These are phyloP conservation scores for Symphodus melops DNA, from an alignment of 2,113 vertebrate genomes.

Conservation along the genomic window DNA sequence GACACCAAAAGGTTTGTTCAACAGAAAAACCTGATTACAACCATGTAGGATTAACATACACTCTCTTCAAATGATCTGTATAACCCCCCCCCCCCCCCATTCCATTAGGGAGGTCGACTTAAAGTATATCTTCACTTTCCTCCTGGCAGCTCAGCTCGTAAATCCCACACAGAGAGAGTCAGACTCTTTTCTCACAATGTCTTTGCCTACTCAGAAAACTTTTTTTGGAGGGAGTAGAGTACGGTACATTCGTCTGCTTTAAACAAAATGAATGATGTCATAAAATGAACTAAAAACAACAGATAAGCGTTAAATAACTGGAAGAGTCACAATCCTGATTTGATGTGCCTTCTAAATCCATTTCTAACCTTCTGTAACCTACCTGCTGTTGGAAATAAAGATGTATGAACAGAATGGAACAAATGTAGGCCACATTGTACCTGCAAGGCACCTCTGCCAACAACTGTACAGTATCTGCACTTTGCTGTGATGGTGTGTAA, in stretches of 20 bases:
- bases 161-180: constrained; percentile 23
- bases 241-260: neutral
- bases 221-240: neutral
- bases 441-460: neutral
- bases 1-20: constrained; percentile 12
- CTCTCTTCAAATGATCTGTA: constrained; percentile 8
- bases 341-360: too few relatives aligned
- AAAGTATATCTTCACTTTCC: constrained; percentile 1
- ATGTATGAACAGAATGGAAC: neutral
- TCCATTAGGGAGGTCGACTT: constrained; percentile 35
- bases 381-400: constrained; percentile 3
- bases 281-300: neutral
- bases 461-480: neutral
- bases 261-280: neutral
- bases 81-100: constrained; percentile 4
- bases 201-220: neutral
- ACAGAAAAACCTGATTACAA: constrained; percentile 20
- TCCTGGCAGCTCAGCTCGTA: constrained; percentile 19
- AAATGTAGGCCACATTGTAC: neutral
- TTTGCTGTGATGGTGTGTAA: neutral
- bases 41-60: constrained; percentile 38
- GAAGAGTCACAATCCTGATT: neutral
- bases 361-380: neutral
- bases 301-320: neutral
- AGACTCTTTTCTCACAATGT: neutral